Conservation (phyloP, 2,113 vertebrate species). For the Thunnus maccoyii region DNA sequence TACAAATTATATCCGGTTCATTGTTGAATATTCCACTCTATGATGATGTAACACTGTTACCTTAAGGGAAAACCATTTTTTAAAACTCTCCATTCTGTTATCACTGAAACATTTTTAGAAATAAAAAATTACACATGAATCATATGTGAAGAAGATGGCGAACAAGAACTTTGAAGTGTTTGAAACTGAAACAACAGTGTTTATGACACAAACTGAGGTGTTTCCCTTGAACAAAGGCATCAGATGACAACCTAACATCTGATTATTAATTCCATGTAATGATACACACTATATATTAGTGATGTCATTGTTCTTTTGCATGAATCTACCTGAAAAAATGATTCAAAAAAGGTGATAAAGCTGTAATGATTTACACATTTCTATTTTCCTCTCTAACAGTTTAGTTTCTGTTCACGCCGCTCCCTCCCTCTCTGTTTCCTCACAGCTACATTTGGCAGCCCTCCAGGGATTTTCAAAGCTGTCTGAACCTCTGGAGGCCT, state of each 20-base stretch:
- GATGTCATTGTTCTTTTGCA: not conserved
- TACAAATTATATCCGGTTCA: not conserved
- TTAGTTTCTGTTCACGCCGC: slow-evolving; percentile 16
- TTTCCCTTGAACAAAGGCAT: not conserved
- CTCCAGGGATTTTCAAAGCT: slow-evolving; percentile 79
- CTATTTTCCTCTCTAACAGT: not conserved
- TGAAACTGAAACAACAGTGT: not conserved
- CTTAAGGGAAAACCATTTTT: no score
- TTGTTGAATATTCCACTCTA: not conserved
- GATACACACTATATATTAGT: no score
- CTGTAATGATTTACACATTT: slow-evolving; percentile 10
- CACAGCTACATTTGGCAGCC: slow-evolving; percentile 72
- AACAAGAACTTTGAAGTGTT: not conserved
- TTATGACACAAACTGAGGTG: not conserved
- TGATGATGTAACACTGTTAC: no score
- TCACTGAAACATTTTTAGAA: not conserved
- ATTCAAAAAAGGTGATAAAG: not conserved
- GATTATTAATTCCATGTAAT: no score
- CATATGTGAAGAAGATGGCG: no score
- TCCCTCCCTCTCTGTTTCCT: not conserved
- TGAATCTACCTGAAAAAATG: not conserved
- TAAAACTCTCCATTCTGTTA: no score
- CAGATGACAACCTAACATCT: no score
- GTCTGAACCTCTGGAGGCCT: slow-evolving; percentile 72
- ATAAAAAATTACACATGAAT: not conserved